Conservation (phyloP, 2,797 vertebrate genomes). For the Hyperoplus immaculatus region DNA sequence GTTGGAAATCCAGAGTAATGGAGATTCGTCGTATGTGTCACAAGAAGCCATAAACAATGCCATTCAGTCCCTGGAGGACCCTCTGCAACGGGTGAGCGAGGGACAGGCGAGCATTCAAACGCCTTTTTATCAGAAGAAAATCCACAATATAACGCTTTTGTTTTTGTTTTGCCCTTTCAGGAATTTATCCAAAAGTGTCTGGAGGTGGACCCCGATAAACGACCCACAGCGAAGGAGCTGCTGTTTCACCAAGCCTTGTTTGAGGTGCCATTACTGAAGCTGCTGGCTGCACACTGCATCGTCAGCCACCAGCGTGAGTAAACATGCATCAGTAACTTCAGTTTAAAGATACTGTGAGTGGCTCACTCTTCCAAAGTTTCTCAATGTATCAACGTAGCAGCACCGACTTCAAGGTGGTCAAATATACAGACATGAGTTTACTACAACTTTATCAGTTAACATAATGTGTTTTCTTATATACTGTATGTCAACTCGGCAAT, state of each 20-base stretch:
- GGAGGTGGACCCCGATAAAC: constrained; percentile 91
- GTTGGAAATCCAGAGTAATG: constrained; percentile 98
- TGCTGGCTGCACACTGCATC: constrained; percentile 96
- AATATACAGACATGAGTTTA: not conserved
- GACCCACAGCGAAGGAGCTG: constrained; percentile 96
- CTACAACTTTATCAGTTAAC: not conserved
- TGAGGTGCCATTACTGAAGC: constrained; percentile 96
- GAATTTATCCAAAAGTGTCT: constrained; percentile 99
- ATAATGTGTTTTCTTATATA: not conserved
- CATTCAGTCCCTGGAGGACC: constrained; percentile 96
- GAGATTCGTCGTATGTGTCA: constrained; percentile 97
- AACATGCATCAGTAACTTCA: not conserved
- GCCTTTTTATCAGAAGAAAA: constrained; percentile 1
- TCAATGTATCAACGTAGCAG: not conserved
- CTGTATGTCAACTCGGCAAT: not conserved
- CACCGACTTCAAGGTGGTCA: not conserved
- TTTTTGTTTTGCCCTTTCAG: constrained; percentile 68
- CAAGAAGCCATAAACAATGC: constrained; percentile 99
- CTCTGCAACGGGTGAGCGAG: constrained; percentile 82
- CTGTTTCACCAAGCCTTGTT: constrained; percentile 97
- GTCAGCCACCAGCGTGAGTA: constrained; percentile 97
- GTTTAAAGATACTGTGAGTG: not conserved
- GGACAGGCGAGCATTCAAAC: not conserved
- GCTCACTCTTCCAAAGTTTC: not conserved
- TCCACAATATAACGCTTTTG: not conserved